Percentiles rank a stretch among this genome's conserved stretches.
Conservation (phyloP, 2,888 invertebrate species). For the Ptilodon capucinus region DNA sequence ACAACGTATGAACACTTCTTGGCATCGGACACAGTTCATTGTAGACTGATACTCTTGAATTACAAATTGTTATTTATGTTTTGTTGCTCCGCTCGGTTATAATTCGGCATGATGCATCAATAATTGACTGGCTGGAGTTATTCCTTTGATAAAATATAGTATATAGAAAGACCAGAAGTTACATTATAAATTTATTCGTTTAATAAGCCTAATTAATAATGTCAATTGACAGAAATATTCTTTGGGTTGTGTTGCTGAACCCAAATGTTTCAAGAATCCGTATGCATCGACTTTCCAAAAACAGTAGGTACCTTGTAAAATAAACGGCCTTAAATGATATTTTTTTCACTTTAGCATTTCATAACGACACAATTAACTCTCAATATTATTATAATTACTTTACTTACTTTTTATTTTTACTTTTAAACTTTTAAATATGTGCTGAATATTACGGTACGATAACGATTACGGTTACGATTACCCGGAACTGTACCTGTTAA, state of each 20-base stretch:
- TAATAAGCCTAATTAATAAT: too few relatives aligned
- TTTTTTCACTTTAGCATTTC: neutral
- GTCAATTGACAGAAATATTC: too few relatives aligned
- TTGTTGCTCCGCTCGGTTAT: neutral
- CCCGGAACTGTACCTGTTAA: neutral
- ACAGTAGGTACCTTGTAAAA: too few relatives aligned
- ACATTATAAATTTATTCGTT: too few relatives aligned
- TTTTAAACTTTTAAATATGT: neutral
- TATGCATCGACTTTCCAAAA: slow-evolving; percentile 15
- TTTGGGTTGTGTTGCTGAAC: too few relatives aligned
- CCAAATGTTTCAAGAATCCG: neutral
- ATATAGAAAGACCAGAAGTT: too few relatives aligned
- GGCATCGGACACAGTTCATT: slow-evolving; percentile 12
- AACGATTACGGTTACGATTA: slow-evolving; percentile 19
- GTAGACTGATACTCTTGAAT: slow-evolving; percentile 4
- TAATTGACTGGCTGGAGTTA: neutral
- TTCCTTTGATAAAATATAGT: neutral
- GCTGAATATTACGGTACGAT: slow-evolving; percentile 20
- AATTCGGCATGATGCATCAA: neutral
- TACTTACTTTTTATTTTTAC: neutral
- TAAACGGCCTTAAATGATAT: slow-evolving; percentile 5
- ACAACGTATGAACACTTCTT: slow-evolving; percentile 19
- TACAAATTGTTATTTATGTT: slow-evolving; percentile 11
- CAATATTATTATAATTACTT: neutral
- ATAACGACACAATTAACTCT: neutral